Base-by-base conservation (phyloP, 2,888 invertebrate genomes). In the Chloroclysta siterata region DNA sequence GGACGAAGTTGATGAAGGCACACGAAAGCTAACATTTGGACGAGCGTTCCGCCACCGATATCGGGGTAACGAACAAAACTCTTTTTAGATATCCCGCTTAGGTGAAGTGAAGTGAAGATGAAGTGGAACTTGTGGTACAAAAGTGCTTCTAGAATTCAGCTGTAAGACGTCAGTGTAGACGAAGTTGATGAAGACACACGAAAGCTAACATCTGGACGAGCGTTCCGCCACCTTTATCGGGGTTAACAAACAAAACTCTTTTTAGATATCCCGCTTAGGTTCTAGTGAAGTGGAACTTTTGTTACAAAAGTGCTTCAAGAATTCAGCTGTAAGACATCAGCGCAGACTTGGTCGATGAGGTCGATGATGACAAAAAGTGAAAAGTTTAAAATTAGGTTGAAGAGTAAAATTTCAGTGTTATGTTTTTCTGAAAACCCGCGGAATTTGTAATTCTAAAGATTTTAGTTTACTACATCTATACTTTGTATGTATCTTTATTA, bases 161-260 rank as follows among this genome's bases (percentile, higher is more conserved):
- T 17, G 17, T 10, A 91, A n/a, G 8, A n/a, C 11, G 2, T 46
- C 44, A 1, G n/a, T 7, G 5, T n/a, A 39, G 15, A 52, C 13
- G 39, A 15, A 65, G 84, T 82, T n/a, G 84, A 81, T 28, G 86
- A 53, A 1, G 13, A 53, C 53, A 53, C 41, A 41, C n/a, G 14
- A 42, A 4, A 10, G 29, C 11, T 10, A 13, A 28, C 48, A 94
- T 82, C 78, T 89, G 46, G 94, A 93, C 84, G 93, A 93, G 81
- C 90, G 87, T 81, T 85, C 92, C 71, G 93, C 94, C 69, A 89
- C 90, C 71, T 93, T 94, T 75, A 94, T 94, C 76, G 90, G 91
- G 72, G 90, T n/a, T n/a, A 92, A 81, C 88, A 89, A 79, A 91
- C 92, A 89, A 91, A 91, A 79, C 88, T 94, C 63, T 94, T 94